Percentiles rank a stretch among this genome's conserved stretches.
Evolutionary conservation across 2,113 vertebrate genomes (phyloP).

Genomic region (Mesoclemmys tuberculata): DNA sequence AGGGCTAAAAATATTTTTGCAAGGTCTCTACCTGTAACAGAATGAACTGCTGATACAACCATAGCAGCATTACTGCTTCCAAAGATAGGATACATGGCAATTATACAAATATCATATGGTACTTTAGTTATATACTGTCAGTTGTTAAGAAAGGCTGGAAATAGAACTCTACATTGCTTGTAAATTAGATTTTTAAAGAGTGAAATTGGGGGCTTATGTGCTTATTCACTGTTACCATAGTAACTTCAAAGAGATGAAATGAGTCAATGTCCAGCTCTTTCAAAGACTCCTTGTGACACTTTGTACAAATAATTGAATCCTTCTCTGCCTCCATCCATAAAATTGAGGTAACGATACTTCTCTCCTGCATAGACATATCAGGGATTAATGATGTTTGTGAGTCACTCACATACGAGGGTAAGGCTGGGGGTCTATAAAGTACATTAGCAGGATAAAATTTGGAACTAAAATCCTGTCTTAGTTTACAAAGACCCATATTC

Average conservation of each 20-base stretch:
- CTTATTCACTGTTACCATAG: not conserved
- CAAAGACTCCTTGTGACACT: not conserved
- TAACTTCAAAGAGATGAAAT: conserved; percentile 24
- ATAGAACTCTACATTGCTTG: not conserved
- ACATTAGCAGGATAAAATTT: not conserved
- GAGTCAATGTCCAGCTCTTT: not conserved
- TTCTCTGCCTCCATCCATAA: not conserved
- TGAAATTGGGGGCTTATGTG: not conserved
- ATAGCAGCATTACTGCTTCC: conserved; percentile 53
- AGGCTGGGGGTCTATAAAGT: not conserved
- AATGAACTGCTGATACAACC: conserved; percentile 62
- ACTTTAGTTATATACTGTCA: conserved; percentile 43
- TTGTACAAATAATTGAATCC: not conserved
- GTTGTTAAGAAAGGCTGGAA: conserved; percentile 33
- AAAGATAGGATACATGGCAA: conserved; percentile 56
- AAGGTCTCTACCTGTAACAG: conserved; percentile 65
- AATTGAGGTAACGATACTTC: not conserved
- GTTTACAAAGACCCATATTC: not conserved
- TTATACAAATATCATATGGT: conserved; percentile 51
- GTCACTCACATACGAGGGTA: not conserved
- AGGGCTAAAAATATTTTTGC: conserved; percentile 41
- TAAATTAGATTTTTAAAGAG: not conserved
- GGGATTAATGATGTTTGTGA: not conserved
- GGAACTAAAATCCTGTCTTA: not conserved
- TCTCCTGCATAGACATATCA: not conserved